Percentiles rank a stretch among this genome's conserved stretches.
These are phyloP conservation scores for Hydropsyche tenuis DNA, from an alignment of 1,140 invertebrate species.

Conservation along the genomic window DNA sequence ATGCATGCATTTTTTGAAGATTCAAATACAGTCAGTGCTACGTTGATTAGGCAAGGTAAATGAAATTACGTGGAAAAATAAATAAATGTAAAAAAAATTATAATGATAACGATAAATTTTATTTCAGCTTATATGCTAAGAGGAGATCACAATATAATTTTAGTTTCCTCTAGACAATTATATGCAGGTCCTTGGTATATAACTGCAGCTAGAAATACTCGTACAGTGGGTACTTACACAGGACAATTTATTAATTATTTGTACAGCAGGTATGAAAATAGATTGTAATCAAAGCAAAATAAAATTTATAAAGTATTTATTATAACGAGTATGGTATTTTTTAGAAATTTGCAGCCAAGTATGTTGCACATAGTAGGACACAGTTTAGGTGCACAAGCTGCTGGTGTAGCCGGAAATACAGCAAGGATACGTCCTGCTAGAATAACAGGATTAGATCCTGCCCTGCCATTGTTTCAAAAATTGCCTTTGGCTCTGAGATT, in stretches of 20 bases:
- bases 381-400: conserved; percentile 67
- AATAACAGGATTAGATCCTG: conserved; percentile 68
- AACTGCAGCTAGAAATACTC: conserved; percentile 63
- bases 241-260: conserved; percentile 65
- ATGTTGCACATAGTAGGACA: conserved; percentile 66
- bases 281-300: not conserved
- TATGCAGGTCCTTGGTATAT: conserved; percentile 66
- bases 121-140: conserved; percentile 61
- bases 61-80: no score
- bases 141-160: conserved; percentile 63
- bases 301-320: conserved; percentile 5
- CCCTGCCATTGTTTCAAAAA: conserved; percentile 64
- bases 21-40: conserved; percentile 57
- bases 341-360: conserved; percentile 54
- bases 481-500: conserved; percentile 56
- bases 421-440: conserved; percentile 57
- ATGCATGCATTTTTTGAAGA: conserved; percentile 67
- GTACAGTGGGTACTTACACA: conserved; percentile 61
- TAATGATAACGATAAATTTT: conserved; percentile 24
- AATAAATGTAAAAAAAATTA: not conserved
- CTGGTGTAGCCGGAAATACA: conserved; percentile 63
- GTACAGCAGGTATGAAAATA: conserved; percentile 56
- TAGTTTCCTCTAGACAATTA: conserved; percentile 60
- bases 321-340: not conserved
- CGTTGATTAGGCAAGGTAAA: conserved; percentile 61